Evolutionary conservation across 2,113 vertebrate genomes (phyloP).

Genomic region (Craseonycteris thonglongyai): DNA sequence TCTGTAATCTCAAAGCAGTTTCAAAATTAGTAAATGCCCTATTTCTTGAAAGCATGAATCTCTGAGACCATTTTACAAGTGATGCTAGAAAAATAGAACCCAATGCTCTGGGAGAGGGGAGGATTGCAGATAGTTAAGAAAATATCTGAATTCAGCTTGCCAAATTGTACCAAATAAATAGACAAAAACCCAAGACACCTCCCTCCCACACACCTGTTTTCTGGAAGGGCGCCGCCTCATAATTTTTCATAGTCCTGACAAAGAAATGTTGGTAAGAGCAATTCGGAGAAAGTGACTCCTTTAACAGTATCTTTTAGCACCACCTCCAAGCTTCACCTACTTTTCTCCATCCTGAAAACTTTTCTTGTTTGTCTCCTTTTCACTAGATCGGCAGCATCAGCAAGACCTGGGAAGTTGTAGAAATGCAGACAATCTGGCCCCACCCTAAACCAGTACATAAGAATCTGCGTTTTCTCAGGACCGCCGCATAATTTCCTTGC

Average conservation of each 20-base stretch:
- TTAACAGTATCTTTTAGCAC: neutral
- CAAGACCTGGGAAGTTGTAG: neutral
- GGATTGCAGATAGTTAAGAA: neutral
- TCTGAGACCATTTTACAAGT: neutral
- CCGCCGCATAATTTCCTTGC: neutral
- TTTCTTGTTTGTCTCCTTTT: neutral
- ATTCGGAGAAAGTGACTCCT: neutral
- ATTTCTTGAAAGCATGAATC: neutral
- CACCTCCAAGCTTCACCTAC: neutral
- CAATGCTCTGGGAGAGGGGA: neutral
- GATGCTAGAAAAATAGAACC: neutral
- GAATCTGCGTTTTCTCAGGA: neutral
- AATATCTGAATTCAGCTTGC: neutral
- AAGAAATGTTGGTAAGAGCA: neutral
- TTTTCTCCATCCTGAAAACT: neutral
- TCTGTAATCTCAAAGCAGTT: neutral
- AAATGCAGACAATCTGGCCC: neutral
- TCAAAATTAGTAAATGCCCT: neutral
- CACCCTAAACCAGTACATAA: neutral
- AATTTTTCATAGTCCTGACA: neutral
- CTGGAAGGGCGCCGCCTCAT: neutral
- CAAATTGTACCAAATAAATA: neutral
- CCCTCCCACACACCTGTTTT: neutral
- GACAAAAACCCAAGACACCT: neutral
- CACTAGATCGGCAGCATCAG: neutral